Percentiles rank a stretch among this genome's conserved stretches.
These are phyloP conservation scores for Scortum barcoo DNA, from an alignment of 2,113 vertebrate genomes.

Conservation along the genomic window DNA sequence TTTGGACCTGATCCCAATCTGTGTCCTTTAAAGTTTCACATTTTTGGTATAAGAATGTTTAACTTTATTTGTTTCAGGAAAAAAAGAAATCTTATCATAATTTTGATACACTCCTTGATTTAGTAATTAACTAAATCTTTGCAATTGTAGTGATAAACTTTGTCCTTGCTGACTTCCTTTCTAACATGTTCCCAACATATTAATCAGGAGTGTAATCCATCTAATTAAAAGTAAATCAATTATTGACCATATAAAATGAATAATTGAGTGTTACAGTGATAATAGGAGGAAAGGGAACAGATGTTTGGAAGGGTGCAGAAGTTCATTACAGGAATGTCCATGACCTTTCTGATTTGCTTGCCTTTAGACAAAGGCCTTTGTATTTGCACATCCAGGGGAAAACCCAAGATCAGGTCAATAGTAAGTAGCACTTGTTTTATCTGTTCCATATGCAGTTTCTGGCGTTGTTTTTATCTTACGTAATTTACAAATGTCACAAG, in stretches of 20 bases:
- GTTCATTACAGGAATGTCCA: slow-evolving; percentile 7
- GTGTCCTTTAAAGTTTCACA: background rate
- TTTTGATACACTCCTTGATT: too few relatives aligned
- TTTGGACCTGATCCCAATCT: background rate
- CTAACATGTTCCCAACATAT: background rate
- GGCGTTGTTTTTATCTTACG: background rate
- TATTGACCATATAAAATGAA: too few relatives aligned
- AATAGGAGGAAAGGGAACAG: too few relatives aligned
- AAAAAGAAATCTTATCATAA: too few relatives aligned
- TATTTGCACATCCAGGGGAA: slow-evolving; percentile 96
- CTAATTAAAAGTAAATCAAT: background rate
- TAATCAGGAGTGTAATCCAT: background rate
- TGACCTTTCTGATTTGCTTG: slow-evolving; percentile 50
- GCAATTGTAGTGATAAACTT: background rate
- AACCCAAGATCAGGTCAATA: slow-evolving; percentile 92
- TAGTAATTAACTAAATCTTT: too few relatives aligned
- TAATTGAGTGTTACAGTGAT: background rate
- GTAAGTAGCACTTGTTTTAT: slow-evolving; percentile 84
- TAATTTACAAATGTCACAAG: background rate
- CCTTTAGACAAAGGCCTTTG: slow-evolving; percentile 89
- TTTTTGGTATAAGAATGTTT: background rate
- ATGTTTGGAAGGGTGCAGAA: background rate
- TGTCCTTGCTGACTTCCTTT: background rate
- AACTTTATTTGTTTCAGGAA: background rate
- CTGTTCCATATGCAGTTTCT: background rate